These are phyloP conservation scores for Pollachius pollachius DNA, from an alignment of 2,113 vertebrate species.

Conservation along the genomic window DNA sequence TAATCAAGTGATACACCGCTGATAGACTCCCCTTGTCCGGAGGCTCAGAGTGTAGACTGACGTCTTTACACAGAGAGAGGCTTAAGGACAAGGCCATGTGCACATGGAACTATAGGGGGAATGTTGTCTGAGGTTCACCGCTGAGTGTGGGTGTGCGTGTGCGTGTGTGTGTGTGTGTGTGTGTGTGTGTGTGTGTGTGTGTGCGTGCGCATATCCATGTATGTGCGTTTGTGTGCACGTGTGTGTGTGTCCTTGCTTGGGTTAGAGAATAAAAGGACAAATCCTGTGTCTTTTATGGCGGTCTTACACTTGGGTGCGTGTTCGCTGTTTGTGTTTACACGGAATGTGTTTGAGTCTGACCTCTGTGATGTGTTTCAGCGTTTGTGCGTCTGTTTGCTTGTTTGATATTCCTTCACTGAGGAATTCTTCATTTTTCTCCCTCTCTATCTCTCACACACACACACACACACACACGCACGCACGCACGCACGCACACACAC, in stretches of 20 bases:
- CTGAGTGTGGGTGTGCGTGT: no score
- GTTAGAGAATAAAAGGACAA: not conserved
- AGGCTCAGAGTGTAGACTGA: slow-evolving; percentile 38
- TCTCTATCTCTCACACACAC: slow-evolving; percentile 14
- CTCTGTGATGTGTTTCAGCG: slow-evolving; percentile 15
- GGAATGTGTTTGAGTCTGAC: not conserved
- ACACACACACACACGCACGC: no score
- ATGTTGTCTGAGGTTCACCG: slow-evolving; percentile 2
- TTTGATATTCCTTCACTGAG: no score
- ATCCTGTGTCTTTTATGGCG: no score
- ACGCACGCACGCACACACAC: no score
- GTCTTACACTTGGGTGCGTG: slow-evolving; percentile 11
- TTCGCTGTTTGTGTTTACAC: slow-evolving; percentile 14
- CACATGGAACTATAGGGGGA: slow-evolving; percentile 42
- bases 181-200: no score
- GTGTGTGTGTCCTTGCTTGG: not conserved
- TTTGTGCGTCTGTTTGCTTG: not conserved
- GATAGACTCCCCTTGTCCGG: slow-evolving; percentile 50
- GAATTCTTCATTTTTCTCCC: not conserved
- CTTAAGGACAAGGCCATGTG: slow-evolving; percentile 25
- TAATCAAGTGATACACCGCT: slow-evolving; percentile 54
- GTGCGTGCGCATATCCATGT: no score
- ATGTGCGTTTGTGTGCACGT: no score
- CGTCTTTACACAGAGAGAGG: slow-evolving; percentile 50
- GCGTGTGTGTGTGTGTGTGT: no score